These are phyloP conservation scores for Chouioia cunea DNA, from an alignment of 2,888 invertebrate species.

Conservation along the genomic window DNA sequence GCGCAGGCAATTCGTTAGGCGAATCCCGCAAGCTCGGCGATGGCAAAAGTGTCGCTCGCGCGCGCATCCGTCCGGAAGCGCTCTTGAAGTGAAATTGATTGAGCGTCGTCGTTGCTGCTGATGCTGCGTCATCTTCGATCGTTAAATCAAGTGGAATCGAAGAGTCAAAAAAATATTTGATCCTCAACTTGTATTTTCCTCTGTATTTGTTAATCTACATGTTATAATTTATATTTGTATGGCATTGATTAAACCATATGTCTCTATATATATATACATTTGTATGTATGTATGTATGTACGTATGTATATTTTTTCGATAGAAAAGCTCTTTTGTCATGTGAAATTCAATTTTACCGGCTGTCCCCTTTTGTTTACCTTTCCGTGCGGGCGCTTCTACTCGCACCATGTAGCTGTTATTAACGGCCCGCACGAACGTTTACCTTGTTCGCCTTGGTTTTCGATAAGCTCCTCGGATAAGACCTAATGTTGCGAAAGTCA, in stretches of 20 bases:
- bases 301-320: not conserved
- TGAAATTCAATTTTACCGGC: constrained; percentile 27
- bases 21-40: not conserved
- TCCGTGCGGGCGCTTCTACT: not conserved
- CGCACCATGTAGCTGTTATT: constrained; percentile 8
- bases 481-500: too few species aligned
- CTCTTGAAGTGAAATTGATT: constrained; percentile 58
- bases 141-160: constrained; percentile 48
- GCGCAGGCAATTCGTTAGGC: constrained; percentile 3
- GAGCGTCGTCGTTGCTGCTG: constrained; percentile 50
- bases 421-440: constrained; percentile 1
- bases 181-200: constrained; percentile 25
- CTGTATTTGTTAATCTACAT: too few species aligned
- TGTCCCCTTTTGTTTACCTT: constrained; percentile 25
- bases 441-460: constrained; percentile 27
- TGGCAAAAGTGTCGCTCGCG: constrained; percentile 26
- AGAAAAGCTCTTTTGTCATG: constrained; percentile 16
- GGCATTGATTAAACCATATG: too few species aligned
- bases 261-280: too few species aligned
- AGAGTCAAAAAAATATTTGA: constrained; percentile 23
- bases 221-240: too few species aligned
- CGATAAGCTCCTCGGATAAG: constrained; percentile 5
- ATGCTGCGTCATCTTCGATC: constrained; percentile 56
- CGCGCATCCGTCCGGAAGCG: constrained; percentile 41
- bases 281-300: constrained; percentile 10